Conservation (phyloP, 2,888 invertebrate genomes). For the Mamestra brassicae region DNA sequence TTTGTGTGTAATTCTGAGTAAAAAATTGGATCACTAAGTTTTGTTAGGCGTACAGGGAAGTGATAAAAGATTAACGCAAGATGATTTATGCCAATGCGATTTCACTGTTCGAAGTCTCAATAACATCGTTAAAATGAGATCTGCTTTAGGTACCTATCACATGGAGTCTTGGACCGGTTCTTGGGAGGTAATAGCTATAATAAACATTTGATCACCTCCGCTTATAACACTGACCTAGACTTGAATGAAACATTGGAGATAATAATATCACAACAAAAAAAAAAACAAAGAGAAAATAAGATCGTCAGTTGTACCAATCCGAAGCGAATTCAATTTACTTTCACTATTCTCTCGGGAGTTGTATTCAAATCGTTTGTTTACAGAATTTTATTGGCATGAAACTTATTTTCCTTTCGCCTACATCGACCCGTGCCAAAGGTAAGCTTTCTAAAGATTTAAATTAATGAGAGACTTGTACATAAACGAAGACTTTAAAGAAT, state of each 20-base stretch:
- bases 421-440: conserved; percentile 54
- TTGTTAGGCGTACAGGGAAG: conserved; percentile 23
- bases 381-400: conserved; percentile 66
- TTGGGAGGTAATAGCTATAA: conserved; percentile 15
- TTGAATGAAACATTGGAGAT: conserved; percentile 48
- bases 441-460: conserved; percentile 62
- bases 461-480: conserved; percentile 49
- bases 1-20: conserved; percentile 27
- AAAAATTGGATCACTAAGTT: conserved; percentile 41
- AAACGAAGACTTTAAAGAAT: conserved; percentile 43
- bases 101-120: conserved; percentile 5
- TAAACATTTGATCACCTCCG: conserved; percentile 42
- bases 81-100: background rate
- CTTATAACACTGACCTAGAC: conserved; percentile 57
- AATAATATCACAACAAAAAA: conserved; percentile 15
- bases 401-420: conserved; percentile 65
- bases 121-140: conserved; percentile 2
- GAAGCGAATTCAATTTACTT: conserved; percentile 76
- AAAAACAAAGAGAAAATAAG: conserved; percentile 71
- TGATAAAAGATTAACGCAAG: conserved; percentile 3
- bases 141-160: conserved; percentile 1
- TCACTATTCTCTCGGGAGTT: conserved; percentile 72
- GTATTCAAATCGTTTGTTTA: conserved; percentile 71
- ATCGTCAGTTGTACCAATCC: conserved; percentile 64
- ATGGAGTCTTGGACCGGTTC: conserved; percentile 24